Evolutionary conservation across 2,888 invertebrate genomes (phyloP).

Genomic region (Drosophila crucigera): DNA sequence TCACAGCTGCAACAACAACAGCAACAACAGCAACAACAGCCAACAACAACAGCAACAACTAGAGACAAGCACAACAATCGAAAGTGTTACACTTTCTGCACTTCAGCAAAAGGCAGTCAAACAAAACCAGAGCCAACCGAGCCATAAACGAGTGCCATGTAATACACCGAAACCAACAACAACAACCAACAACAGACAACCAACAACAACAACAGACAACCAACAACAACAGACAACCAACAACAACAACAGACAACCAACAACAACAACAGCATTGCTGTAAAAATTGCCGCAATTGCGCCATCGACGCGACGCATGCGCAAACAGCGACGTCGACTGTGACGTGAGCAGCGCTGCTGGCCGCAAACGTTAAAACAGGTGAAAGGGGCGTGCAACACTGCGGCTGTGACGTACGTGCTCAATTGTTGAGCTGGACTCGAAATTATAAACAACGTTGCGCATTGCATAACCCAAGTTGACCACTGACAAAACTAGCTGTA

Average conservation of each 20-base stretch:
- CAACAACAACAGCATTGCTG: conserved; percentile 41
- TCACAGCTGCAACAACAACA: conserved; percentile 26
- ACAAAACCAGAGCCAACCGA: conserved; percentile 55
- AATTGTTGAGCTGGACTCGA: conserved; percentile 46
- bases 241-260: conserved; percentile 12
- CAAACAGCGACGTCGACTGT: conserved; percentile 47
- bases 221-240: conserved; percentile 18
- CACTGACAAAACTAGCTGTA: conserved; percentile 12
- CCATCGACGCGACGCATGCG: conserved; percentile 77
- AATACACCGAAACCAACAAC: conserved; percentile 60
- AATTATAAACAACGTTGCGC: conserved; percentile 11
- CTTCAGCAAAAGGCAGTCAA: conserved; percentile 65
- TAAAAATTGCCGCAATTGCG: conserved; percentile 73
- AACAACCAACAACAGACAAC: conserved; percentile 18
- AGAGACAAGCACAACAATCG: conserved; percentile 73
- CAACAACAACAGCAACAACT: conserved; percentile 22
- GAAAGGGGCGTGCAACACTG: conserved; percentile 59
- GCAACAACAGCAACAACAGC: conserved; percentile 28
- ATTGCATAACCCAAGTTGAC: conserved; percentile 43
- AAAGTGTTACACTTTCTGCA: conserved; percentile 83
- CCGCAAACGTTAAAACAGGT: conserved; percentile 48
- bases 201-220: conserved; percentile 31
- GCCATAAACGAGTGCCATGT: conserved; percentile 75
- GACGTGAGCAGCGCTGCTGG: conserved; percentile 8
- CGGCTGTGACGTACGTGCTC: conserved; percentile 41